phyloP scores from a whole-genome alignment of 1,140 invertebrate genomes.

The Drosophila prosaltans region DNA sequence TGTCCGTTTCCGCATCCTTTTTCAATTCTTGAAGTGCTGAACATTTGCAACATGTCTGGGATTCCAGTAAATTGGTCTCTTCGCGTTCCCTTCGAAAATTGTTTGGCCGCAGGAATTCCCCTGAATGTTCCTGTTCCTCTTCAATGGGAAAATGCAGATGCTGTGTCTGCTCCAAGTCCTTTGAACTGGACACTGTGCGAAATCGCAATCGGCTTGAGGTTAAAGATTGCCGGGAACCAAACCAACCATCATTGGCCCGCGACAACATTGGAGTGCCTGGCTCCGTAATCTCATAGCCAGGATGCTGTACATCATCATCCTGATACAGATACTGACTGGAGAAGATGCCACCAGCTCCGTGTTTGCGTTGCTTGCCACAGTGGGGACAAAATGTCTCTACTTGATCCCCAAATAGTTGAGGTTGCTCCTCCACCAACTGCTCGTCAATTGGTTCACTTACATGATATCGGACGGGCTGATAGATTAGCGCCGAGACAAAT shows the following conservation, averaged over 20 bases:
- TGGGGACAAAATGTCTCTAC: slow-evolving; percentile 60
- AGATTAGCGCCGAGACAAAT: slow-evolving; percentile 85
- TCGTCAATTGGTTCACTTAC: slow-evolving; percentile 5
- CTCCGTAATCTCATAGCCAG: slow-evolving; percentile 87
- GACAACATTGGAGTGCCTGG: slow-evolving; percentile 87
- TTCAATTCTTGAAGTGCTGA: slow-evolving; percentile 48
- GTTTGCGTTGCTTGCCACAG: slow-evolving; percentile 68
- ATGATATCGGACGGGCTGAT: slow-evolving; percentile 87
- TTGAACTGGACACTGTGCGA: slow-evolving; percentile 73
- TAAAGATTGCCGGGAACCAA: slow-evolving; percentile 82
- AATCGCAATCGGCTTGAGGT: slow-evolving; percentile 54
- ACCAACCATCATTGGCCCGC: slow-evolving; percentile 87
- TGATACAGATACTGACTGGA: slow-evolving; percentile 88
- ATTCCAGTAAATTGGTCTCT: slow-evolving; percentile 26
- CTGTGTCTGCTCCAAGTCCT: slow-evolving; percentile 67
- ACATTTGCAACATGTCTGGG: slow-evolving; percentile 60
- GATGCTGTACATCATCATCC: slow-evolving; percentile 85
- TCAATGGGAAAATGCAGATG: slow-evolving; percentile 57
- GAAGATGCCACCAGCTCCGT: slow-evolving; percentile 84
- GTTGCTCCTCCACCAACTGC: slow-evolving; percentile 13
- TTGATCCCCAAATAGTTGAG: slow-evolving; percentile 17
- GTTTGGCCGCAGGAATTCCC: slow-evolving; percentile 65
- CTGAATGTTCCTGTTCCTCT: slow-evolving; percentile 47
- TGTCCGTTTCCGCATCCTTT: slow-evolving; percentile 6
- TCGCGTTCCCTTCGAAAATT: slow-evolving; percentile 74